Conservation (phyloP, 64 coral and sea anemone genomes). For the Montipora foliosa region DNA sequence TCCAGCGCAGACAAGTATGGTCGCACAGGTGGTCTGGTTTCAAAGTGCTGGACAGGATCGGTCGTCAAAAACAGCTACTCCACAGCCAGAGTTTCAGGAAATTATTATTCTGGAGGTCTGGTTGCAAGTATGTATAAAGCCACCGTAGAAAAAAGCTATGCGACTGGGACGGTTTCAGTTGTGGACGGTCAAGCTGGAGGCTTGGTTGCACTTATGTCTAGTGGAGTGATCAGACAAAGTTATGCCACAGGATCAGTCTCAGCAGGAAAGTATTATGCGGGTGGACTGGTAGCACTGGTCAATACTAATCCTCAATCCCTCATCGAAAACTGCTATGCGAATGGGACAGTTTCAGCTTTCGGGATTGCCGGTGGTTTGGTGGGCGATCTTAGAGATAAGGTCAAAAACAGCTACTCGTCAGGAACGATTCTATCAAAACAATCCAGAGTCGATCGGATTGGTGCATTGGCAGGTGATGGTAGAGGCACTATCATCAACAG, state of each 20-base stretch:
- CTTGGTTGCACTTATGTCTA: not conserved
- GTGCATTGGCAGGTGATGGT: not conserved
- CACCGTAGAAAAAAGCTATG: not conserved
- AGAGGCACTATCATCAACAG: not conserved
- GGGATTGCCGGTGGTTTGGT: not conserved
- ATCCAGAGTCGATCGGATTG: not conserved
- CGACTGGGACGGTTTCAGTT: not conserved
- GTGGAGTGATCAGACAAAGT: not conserved
- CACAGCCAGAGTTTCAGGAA: not conserved
- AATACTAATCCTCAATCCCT: not conserved
- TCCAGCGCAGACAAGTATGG: not conserved
- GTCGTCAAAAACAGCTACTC: slow-evolving; percentile 10
- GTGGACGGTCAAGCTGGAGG: not conserved
- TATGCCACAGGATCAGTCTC: not conserved
- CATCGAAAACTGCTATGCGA: not conserved
- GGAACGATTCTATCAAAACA: not conserved
- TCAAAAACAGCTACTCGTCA: not conserved
- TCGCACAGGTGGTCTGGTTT: not conserved
- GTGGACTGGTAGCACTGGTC: not conserved
- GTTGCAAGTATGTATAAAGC: not conserved
- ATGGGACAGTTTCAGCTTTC: not conserved
- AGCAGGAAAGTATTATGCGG: not conserved
- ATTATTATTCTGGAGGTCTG: not conserved
- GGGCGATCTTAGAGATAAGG: not conserved
- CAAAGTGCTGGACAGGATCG: not conserved